phyloP scores from a whole-genome alignment of 2,797 vertebrate genomes.

The Luscinia megarhynchos region DNA sequence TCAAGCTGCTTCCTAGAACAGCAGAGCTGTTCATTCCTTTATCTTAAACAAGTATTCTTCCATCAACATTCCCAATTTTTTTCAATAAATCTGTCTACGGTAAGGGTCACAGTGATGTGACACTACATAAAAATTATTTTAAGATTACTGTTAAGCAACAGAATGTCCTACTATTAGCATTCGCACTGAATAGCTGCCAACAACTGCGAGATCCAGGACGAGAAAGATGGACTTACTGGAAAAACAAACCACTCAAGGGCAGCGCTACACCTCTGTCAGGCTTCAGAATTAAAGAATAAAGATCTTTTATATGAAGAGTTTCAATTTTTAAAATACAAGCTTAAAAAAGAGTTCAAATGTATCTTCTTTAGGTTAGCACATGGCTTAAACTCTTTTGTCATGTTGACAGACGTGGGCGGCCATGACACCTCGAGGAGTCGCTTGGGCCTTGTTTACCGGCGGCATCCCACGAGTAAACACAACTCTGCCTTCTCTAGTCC shows the following conservation, averaged over 20 bases:
- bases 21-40: background rate
- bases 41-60: background rate
- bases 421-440: background rate
- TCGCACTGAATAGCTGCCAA: background rate
- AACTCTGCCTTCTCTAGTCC: background rate
- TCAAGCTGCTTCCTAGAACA: background rate
- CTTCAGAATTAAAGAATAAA: background rate
- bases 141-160: background rate
- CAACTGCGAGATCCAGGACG: background rate
- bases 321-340: background rate
- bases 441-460: background rate
- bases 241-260: background rate
- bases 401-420: background rate
- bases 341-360: fast-evolving
- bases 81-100: fast-evolving
- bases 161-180: background rate
- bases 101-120: background rate
- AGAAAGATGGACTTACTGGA: background rate
- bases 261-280: background rate
- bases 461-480: background rate
- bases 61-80: background rate
- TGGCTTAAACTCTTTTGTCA: background rate
- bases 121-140: background rate
- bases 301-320: fast-evolving
- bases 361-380: background rate